Conservation (phyloP, 1,140 invertebrate species). For the Formica exsecta region DNA sequence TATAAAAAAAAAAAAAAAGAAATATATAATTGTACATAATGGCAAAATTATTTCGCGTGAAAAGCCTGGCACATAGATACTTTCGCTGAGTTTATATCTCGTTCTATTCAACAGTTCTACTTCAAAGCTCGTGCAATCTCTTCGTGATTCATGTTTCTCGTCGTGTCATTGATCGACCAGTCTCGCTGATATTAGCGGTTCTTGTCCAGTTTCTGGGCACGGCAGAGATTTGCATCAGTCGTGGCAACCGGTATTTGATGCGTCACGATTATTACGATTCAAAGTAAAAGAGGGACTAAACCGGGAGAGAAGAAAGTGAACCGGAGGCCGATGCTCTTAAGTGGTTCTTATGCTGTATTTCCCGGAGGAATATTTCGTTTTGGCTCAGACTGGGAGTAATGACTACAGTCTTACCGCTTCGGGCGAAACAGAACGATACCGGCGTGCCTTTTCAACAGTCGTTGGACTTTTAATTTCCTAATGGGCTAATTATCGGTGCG, state of each 20-base stretch:
- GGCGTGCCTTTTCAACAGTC: conserved; percentile 13
- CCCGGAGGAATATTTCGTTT: conserved; percentile 76
- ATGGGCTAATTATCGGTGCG: conserved; percentile 46
- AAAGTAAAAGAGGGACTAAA: conserved; percentile 23
- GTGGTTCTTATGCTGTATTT: conserved; percentile 75
- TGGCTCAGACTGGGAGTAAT: conserved; percentile 64
- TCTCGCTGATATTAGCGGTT: not conserved
- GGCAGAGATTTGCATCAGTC: conserved; percentile 2
- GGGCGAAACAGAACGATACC: conserved; percentile 10
- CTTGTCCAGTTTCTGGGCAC: not conserved
- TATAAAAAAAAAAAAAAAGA: not conserved
- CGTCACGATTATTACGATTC: conserved; percentile 47
- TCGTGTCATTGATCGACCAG: not conserved
- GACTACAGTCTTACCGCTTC: conserved; percentile 45
- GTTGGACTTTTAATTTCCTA: conserved; percentile 54
- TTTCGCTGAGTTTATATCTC: not conserved
- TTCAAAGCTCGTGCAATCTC: not conserved
- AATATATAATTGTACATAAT: not conserved
- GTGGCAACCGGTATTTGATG: conserved; percentile 40
- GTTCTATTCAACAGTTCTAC: not conserved
- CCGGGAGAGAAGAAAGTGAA: conserved; percentile 32
- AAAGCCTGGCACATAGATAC: not conserved
- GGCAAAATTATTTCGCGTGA: not conserved
- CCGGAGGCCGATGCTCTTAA: conserved; percentile 69
- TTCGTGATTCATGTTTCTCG: not conserved